Evolutionary conservation across 1,140 invertebrate genomes (phyloP).

Genomic region (Hyposmocoma kahamanoa): DNA sequence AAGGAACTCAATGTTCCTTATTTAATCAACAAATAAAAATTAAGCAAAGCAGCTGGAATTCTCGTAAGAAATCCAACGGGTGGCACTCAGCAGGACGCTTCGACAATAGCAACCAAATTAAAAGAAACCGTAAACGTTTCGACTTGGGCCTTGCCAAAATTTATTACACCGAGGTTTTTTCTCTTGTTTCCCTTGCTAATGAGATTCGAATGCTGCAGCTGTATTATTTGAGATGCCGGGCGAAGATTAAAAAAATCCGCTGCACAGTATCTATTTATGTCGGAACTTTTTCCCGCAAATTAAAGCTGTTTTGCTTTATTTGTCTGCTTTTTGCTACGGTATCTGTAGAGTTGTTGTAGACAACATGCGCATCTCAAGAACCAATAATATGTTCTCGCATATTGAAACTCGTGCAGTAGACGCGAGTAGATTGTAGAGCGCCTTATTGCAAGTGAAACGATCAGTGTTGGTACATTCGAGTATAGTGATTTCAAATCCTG

Average conservation of each 20-base stretch:
- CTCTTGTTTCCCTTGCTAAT: slow-evolving; percentile 64
- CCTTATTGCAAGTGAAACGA: slow-evolving; percentile 35
- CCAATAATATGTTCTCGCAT: slow-evolving; percentile 27
- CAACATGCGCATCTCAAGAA: slow-evolving; percentile 11
- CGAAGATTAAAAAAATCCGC: slow-evolving; percentile 52
- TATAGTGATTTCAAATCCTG: slow-evolving; percentile 39
- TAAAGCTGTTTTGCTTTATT: slow-evolving; percentile 19
- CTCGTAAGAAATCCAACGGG: slow-evolving; percentile 58
- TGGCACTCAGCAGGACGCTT: slow-evolving; percentile 57
- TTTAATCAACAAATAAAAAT: slow-evolving; percentile 65
- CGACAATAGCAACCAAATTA: slow-evolving; percentile 70
- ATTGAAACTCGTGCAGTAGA: slow-evolving; percentile 30
- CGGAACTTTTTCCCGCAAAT: slow-evolving; percentile 22
- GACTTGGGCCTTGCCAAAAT: slow-evolving; percentile 68
- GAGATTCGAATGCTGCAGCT: slow-evolving; percentile 65
- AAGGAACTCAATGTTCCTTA: slow-evolving; percentile 10
- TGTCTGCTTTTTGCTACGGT: slow-evolving; percentile 17
- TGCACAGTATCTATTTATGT: slow-evolving; percentile 23
- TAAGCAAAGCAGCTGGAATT: slow-evolving; percentile 60
- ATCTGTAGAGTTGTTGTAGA: neutral
- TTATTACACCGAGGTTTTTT: slow-evolving; percentile 65
- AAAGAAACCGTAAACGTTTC: slow-evolving; percentile 68
- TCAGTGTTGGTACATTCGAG: slow-evolving; percentile 13
- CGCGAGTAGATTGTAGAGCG: slow-evolving; percentile 33
- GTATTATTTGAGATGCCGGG: slow-evolving; percentile 47